phyloP scores from a whole-genome alignment of 2,797 vertebrate genomes.

The Typhlichthys subterraneus region DNA sequence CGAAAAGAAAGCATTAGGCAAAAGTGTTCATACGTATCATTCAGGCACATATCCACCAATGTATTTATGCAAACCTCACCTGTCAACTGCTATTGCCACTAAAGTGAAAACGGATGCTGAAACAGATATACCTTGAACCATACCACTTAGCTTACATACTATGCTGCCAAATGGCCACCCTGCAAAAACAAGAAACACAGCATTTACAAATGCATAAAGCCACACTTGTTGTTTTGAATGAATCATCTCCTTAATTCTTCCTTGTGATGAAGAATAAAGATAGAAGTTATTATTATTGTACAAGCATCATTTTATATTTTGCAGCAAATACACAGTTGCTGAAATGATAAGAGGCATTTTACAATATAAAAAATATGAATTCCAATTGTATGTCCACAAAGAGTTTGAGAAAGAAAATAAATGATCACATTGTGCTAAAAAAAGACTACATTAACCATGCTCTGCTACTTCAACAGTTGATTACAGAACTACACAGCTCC shows the following conservation, averaged over 20 bases:
- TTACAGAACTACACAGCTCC: no score
- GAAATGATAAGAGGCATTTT: no score
- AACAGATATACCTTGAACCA: slow-evolving; percentile 92
- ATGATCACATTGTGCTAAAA: no score
- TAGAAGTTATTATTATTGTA: no score
- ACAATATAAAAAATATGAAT: no score
- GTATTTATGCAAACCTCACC: slow-evolving; percentile 68
- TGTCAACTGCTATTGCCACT: slow-evolving; percentile 90
- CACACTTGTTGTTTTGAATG: not conserved
- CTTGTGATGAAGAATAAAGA: no score
- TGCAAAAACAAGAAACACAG: slow-evolving; percentile 49
- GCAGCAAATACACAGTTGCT: no score
- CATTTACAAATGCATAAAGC: not conserved
- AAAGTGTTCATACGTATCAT: not conserved
- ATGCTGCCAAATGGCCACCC: slow-evolving; percentile 93
- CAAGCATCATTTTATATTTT: no score
- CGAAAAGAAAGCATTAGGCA: slow-evolving; percentile 4
- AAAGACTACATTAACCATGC: no score
- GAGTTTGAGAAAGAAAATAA: no score
- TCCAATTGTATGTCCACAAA: no score
- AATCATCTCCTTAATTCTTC: not conserved
- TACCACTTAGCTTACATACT: slow-evolving; percentile 89
- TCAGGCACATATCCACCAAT: not conserved
- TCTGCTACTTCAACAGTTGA: no score
- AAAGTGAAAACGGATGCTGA: slow-evolving; percentile 93